A percentile compares a stretch with the other conserved stretches of the same genome.
Conservation (phyloP, 2,797 vertebrate species). For the Kryptolebias ocellatus region DNA sequence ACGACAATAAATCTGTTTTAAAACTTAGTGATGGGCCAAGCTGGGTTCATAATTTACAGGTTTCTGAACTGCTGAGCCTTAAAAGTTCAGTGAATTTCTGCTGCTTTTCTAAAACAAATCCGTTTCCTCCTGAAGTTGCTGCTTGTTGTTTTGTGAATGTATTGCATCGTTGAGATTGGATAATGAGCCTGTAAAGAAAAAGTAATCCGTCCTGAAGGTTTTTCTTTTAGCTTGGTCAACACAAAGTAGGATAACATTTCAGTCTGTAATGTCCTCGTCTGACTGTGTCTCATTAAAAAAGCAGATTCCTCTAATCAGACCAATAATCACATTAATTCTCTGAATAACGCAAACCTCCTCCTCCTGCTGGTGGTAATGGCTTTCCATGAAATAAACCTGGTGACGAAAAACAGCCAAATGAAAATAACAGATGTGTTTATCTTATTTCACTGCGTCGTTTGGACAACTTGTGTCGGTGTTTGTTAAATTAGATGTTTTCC, state of each 20-base stretch:
- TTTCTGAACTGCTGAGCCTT: constrained; percentile 2
- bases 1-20: too few species aligned
- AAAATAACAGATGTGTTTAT: constrained; percentile 45
- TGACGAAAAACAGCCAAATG: constrained; percentile 43
- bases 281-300: constrained; percentile 59
- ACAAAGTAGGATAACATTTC: constrained; percentile 49
- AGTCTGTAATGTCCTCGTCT: constrained; percentile 60
- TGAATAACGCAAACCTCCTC: constrained; percentile 38
- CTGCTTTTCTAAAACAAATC: constrained; percentile 31
- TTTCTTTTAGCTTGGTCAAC: constrained; percentile 66
- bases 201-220: constrained; percentile 41
- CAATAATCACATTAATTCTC: constrained; percentile 64
- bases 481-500: constrained; percentile 14
- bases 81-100: constrained; percentile 15
- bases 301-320: constrained; percentile 61
- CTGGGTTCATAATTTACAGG: constrained; percentile 3
- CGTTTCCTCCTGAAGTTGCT: constrained; percentile 40
- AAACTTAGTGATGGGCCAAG: neutral
- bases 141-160: constrained; percentile 51
- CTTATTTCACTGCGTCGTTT: constrained; percentile 28
- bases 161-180: constrained; percentile 56
- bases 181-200: constrained; percentile 63
- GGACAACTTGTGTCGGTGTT: constrained; percentile 19
- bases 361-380: constrained; percentile 52
- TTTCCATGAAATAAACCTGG: constrained; percentile 48